These are phyloP conservation scores for Ciconia boyciana DNA, from an alignment of 2,113 vertebrate species.

Conservation along the genomic window DNA sequence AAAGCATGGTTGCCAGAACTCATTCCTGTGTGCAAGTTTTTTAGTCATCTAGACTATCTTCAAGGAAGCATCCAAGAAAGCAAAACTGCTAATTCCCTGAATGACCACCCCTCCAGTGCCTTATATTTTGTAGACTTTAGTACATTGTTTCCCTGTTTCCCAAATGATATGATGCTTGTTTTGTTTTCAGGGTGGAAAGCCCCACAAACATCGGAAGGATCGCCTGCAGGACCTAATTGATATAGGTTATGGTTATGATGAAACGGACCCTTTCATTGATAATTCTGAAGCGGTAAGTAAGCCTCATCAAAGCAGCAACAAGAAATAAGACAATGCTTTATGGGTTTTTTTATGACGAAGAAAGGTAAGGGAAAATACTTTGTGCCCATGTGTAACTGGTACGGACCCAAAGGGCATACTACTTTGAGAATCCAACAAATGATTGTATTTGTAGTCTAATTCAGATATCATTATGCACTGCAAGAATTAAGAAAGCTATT, in stretches of 20 bases:
- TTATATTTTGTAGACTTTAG: neutral
- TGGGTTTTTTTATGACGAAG: neutral
- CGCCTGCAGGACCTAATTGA: conserved; percentile 97
- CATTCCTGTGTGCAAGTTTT: neutral
- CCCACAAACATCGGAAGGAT: conserved; percentile 92
- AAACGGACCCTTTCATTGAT: conserved; percentile 97
- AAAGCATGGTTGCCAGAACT: neutral
- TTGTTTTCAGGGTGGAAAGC: conserved; percentile 76
- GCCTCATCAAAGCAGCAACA: neutral
- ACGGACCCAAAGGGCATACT: neutral
- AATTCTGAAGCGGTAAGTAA: conserved; percentile 97
- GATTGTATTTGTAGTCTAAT: neutral
- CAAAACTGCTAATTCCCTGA: neutral
- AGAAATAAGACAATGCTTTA: neutral
- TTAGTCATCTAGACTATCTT: neutral
- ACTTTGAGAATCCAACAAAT: neutral
- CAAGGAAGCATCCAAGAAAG: neutral
- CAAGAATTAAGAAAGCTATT: neutral
- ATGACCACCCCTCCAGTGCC: neutral
- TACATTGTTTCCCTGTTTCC: neutral
- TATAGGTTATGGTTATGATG: conserved; percentile 97
- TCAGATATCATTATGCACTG: neutral
- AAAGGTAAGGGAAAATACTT: neutral
- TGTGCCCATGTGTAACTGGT: neutral
- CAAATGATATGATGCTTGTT: neutral